These are phyloP conservation scores for Serranus cabrilla DNA, from an alignment of 2,797 vertebrate genomes.

Conservation along the genomic window DNA sequence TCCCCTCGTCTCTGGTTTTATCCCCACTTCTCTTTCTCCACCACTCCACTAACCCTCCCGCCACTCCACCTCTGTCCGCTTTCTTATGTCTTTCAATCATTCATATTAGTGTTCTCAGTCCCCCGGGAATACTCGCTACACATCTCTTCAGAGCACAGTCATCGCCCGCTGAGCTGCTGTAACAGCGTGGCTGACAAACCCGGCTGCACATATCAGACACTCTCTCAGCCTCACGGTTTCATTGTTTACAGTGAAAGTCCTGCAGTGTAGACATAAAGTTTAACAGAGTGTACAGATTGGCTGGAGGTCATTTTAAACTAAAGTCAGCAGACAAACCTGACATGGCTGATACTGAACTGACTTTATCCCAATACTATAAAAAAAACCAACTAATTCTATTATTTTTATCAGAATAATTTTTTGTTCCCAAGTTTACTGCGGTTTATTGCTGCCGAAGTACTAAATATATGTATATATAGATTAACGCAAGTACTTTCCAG, in stretches of 20 bases:
- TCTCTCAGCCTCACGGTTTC: constrained; percentile 23
- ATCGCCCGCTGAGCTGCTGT: constrained; percentile 57
- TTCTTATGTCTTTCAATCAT: constrained; percentile 75
- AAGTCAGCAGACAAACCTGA: too few species aligned
- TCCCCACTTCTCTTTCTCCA: constrained; percentile 49
- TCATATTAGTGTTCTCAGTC: constrained; percentile 70
- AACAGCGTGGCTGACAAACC: constrained; percentile 49
- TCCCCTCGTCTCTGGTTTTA: constrained; percentile 44
- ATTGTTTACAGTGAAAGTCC: constrained; percentile 39
- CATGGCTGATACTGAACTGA: too few species aligned
- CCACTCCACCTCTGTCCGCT: constrained; percentile 41
- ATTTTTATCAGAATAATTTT: too few species aligned
- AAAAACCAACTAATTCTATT: too few species aligned
- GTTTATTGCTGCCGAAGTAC: too few species aligned
- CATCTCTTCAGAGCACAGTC: constrained; percentile 59
- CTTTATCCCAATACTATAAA: too few species aligned
- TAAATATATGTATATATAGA: too few species aligned
- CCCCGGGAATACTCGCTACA: constrained; percentile 54
- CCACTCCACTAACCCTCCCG: constrained; percentile 45
- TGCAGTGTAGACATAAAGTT: constrained; percentile 18
- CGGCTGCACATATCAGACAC: constrained; percentile 43
- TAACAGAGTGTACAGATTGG: background rate
- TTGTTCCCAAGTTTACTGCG: too few species aligned
- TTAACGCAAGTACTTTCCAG: too few species aligned
- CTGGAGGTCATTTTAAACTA: too few species aligned